Evolutionary conservation across 2,797 vertebrate species (phyloP), one percentile per base, ranked within the genome.

Genomic region (Arrhamphus sclerolepis): DNA sequence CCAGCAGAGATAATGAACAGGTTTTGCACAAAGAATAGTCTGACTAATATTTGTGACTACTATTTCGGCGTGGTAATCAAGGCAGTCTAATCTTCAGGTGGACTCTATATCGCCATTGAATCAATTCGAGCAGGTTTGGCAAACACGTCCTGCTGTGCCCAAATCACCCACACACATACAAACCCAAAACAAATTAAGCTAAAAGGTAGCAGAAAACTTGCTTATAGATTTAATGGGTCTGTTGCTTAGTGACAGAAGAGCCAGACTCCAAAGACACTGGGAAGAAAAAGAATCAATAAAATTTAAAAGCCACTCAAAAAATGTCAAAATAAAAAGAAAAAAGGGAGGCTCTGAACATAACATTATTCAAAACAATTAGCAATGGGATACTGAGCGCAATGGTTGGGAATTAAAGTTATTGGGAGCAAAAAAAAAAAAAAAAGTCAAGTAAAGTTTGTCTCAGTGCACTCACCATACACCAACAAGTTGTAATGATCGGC

Each of bases 401-500:
- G 19, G 29, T 10, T 58, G 24, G 18, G 44, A 57, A 61, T 48
- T 6, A 72, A 69, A 62, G 59, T 16, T 41, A 42, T n/a, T n/a
- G n/a, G n/a, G n/a, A n/a, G n/a, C 1, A 17, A 14, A 40, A 31
- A 31, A 57, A 65, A 13, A 1, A 57, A 62, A 49, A n/a, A 60
- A 52, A 24, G 6, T 11, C 6, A 59, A 16, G 1, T 11, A 55
- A 64, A 64, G 31, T 29, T 50, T 61, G 4, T 38, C 14, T 28
- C 4, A 24, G 19, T 1, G 14, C 48, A 81, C 95, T 96, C 83
- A 96, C 95, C 95, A 4, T 96, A 96, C 73, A 97, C 96, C 84
- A 96, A 86, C 24, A 97, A 88, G 8, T 93, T 93, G 72, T 96
- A 97, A 66, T 95, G 94, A 83, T 96, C 95, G 0, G 94, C 93